phyloP scores from a whole-genome alignment of 2,888 invertebrate genomes.

The Lasioglossum oenotherae region DNA sequence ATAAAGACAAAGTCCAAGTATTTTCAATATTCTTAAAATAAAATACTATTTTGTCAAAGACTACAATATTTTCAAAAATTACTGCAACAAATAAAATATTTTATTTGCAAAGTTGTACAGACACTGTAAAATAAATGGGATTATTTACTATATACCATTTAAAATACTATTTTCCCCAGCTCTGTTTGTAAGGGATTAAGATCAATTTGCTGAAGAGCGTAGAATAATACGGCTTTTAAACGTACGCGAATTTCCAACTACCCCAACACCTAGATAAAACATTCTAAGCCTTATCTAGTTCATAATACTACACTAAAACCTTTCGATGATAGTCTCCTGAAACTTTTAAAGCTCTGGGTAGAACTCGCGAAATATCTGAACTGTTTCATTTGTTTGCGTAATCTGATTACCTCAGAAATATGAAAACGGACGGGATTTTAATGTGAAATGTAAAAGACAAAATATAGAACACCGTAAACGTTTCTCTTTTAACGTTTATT shows the following conservation, averaged over 20 bases:
- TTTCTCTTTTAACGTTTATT: too few relatives aligned
- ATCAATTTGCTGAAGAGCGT: not conserved
- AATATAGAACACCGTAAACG: not conserved
- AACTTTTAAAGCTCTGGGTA: not conserved
- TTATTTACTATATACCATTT: too few relatives aligned
- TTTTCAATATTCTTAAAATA: too few relatives aligned
- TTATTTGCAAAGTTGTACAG: too few relatives aligned
- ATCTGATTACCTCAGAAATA: not conserved
- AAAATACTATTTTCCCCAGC: too few relatives aligned
- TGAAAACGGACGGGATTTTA: not conserved
- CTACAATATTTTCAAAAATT: too few relatives aligned
- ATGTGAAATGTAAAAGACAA: not conserved
- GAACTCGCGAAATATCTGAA: not conserved
- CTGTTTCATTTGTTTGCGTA: not conserved
- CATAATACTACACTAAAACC: not conserved
- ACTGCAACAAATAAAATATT: too few relatives aligned
- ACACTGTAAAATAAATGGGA: too few relatives aligned
- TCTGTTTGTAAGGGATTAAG: not conserved
- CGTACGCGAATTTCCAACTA: not conserved
- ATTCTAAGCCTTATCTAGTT: not conserved
- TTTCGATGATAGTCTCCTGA: not conserved
- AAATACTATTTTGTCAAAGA: too few relatives aligned
- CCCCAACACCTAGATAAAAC: not conserved
- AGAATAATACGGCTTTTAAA: not conserved
- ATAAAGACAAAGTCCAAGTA: too few relatives aligned